Base-by-base conservation (phyloP, 2,113 vertebrate genomes). In the Pseudorectes ferrugineus region DNA sequence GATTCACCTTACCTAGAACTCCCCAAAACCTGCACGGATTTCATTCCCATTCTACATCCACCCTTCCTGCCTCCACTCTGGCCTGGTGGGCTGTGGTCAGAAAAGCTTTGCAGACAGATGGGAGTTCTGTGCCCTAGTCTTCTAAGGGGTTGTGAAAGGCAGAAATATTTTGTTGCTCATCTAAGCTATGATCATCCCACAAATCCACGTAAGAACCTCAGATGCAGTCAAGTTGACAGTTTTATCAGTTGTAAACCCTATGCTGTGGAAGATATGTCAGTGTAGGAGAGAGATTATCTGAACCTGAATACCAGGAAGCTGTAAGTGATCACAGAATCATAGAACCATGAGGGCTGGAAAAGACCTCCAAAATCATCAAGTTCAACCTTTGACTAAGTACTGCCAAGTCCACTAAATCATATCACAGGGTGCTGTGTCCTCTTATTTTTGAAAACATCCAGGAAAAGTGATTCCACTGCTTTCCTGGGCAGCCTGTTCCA, bases 11-110 rank as follows among this genome's bases (percentile, higher is more conserved):
- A 19, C 36, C 22, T 51, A n/a, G 58, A 67, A 54, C 12, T 57
- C 16, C 29, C 28, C 42, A 54, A 73, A 79, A 70, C 2, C 12
- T 80, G 7, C 5, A 4, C 7, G 7, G 31, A 42, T 18, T 6
- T 78, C 13, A 67, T 16, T 21, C 33, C 7, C 0, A 0, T 67
- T 66, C 58, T 54, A 13, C 13, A 52, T 2, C 1, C 19, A 52
- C 12, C 3, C 9, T 84, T 31, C 40, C 28, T 61, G 20, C 78
- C 46, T 74, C 23, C 57, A 57, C 21, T 12, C 18, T 68, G 36
- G 11, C 36, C 36, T 55, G 4, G 9, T 35, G 31, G 15, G 65
- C 21, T 5, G 1, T n/a, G 21, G 5, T 85, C 28, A 42, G 15
- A 62, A 54, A 77, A 75, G 7, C 10, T 55, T n/a, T 70, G 22